Evolutionary conservation across 2,113 vertebrate species (phyloP).

Genomic region (Clarias gariepinus): DNA sequence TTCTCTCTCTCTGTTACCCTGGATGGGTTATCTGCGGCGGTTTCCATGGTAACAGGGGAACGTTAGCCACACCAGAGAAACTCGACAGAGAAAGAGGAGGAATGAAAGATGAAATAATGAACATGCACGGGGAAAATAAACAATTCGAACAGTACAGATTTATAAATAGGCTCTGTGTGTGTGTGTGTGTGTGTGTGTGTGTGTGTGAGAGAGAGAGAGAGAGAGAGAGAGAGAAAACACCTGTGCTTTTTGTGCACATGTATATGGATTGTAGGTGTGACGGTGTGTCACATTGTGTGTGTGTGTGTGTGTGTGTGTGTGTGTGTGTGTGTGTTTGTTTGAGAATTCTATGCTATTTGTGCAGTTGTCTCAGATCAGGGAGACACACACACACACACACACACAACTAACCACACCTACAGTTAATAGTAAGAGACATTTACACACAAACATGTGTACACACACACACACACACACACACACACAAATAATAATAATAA

Average conservation of each 20-base stretch:
- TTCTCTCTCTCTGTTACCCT: slow-evolving; percentile 27
- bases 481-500: too few species aligned
- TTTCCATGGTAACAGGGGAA: slow-evolving; percentile 53
- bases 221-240: neutral
- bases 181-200: neutral
- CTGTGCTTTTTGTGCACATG: neutral
- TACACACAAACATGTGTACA: too few species aligned
- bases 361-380: neutral
- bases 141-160: neutral
- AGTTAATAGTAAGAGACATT: too few species aligned
- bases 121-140: neutral
- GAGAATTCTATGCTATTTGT: neutral
- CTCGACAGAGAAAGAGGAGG: slow-evolving; percentile 14
- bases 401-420: too few species aligned
- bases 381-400: neutral
- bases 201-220: neutral
- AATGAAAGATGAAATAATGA: slow-evolving; percentile 36
- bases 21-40: slow-evolving; percentile 43
- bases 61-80: slow-evolving; percentile 32
- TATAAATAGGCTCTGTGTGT: neutral
- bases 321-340: too few species aligned
- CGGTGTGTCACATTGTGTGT: neutral
- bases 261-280: neutral
- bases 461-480: too few species aligned
- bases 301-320: neutral